Conservation (phyloP, 2,888 invertebrate species). For the Callimorpha dominula region DNA sequence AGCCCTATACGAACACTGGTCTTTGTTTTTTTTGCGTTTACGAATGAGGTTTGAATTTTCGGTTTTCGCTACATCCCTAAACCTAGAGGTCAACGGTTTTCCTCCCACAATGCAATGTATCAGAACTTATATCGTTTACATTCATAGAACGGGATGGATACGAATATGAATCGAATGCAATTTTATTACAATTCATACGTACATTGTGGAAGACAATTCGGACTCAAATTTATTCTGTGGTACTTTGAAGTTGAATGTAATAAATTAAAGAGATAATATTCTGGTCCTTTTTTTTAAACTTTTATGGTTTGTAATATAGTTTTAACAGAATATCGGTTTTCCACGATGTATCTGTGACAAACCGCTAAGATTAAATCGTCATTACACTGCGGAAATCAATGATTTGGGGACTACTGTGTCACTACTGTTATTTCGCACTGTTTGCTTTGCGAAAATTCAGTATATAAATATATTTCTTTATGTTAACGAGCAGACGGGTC, state of each 20-base stretch:
- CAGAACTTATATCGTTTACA: background rate
- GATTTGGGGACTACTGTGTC: too few relatives aligned
- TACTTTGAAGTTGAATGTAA: background rate
- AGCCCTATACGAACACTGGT: too few relatives aligned
- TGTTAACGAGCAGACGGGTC: too few relatives aligned
- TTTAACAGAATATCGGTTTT: too few relatives aligned
- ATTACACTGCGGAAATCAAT: too few relatives aligned
- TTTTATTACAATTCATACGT: background rate
- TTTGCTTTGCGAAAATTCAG: too few relatives aligned
- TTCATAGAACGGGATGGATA: background rate
- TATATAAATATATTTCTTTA: too few relatives aligned
- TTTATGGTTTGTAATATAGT: background rate
- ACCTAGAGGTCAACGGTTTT: conserved; percentile 7
- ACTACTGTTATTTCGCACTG: too few relatives aligned
- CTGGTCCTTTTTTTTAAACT: background rate
- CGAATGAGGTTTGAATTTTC: background rate
- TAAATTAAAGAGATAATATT: background rate
- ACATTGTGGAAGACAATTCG: background rate
- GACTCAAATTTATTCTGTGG: background rate
- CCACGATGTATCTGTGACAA: too few relatives aligned
- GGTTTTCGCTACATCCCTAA: conserved; percentile 1
- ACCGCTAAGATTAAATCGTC: too few relatives aligned
- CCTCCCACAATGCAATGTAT: background rate
- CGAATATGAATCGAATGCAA: background rate
- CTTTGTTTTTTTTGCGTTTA: too few relatives aligned